phyloP scores from a whole-genome alignment of 2,888 invertebrate genomes.

The Aleiodes alternator region DNA sequence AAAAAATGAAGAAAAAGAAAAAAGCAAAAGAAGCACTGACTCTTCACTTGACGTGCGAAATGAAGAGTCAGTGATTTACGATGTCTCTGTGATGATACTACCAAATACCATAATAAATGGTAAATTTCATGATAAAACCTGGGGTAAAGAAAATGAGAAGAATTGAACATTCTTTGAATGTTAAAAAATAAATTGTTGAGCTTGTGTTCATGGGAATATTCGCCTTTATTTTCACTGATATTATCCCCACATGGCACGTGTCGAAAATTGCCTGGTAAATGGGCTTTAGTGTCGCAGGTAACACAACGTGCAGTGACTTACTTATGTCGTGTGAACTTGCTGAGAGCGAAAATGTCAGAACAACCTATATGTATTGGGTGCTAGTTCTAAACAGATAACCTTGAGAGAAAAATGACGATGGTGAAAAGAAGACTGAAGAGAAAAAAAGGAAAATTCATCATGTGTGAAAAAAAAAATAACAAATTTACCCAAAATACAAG shows the following conservation, averaged over 20 bases:
- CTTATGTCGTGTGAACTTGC: background rate
- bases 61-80: no score
- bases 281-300: constrained; percentile 25
- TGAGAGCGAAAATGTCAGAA: constrained; percentile 15
- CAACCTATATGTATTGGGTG: background rate
- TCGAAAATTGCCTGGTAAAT: constrained; percentile 34
- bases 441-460: constrained; percentile 7
- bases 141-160: background rate
- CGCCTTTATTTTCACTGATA: constrained; percentile 25
- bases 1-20: no score
- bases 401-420: background rate
- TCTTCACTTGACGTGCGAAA: no score
- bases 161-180: constrained; percentile 21
- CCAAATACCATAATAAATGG: no score
- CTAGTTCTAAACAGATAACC: background rate
- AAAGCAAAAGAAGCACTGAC: no score
- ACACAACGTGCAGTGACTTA: constrained; percentile 24
- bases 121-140: no score
- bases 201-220: constrained; percentile 6
- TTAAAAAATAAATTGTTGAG: constrained; percentile 5
- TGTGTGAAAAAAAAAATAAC: constrained; percentile 24
- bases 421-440: background rate
- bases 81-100: no score
- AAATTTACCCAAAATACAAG: constrained; percentile 12
- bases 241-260: constrained; percentile 20